A percentile compares a stretch with the other conserved stretches of the same genome.
Evolutionary conservation across 2,797 vertebrate genomes (phyloP).

Genomic region (Tarsius wallacei): DNA sequence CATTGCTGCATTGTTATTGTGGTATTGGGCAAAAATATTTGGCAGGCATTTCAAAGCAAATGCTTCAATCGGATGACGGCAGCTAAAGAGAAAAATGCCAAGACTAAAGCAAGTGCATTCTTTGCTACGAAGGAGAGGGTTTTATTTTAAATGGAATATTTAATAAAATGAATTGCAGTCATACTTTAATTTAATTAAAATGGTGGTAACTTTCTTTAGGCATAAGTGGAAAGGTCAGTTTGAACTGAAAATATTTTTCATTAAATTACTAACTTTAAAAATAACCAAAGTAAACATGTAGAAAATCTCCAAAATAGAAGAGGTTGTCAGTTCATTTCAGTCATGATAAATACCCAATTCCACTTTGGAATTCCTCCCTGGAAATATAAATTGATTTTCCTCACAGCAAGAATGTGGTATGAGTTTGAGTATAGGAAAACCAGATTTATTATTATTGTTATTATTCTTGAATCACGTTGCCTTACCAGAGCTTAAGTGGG

Average conservation of each 20-base stretch:
- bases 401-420: constrained; percentile 79
- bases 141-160: constrained; percentile 78
- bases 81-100: constrained; percentile 88
- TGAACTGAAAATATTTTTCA: constrained; percentile 18
- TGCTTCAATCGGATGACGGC: constrained; percentile 89
- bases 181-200: constrained; percentile 80
- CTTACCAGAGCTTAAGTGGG: constrained; percentile 78
- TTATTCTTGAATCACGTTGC: constrained; percentile 81
- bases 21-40: constrained; percentile 91
- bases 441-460: constrained; percentile 86
- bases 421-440: constrained; percentile 81
- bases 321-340: constrained; percentile 73
- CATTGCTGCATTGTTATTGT: constrained; percentile 89
- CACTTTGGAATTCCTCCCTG: constrained; percentile 84
- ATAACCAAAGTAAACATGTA: constrained; percentile 68
- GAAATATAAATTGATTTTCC: constrained; percentile 88
- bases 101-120: constrained; percentile 87
- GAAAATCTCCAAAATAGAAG: constrained; percentile 61
- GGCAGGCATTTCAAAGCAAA: constrained; percentile 91
- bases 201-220: constrained; percentile 48
- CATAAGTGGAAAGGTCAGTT: constrained; percentile 18
- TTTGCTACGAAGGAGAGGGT: constrained; percentile 76
- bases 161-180: constrained; percentile 76
- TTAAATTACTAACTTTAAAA: constrained; percentile 62
- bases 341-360: constrained; percentile 84